phyloP scores from a whole-genome alignment of 2,888 invertebrate genomes.

The Slavum lentiscoides region DNA sequence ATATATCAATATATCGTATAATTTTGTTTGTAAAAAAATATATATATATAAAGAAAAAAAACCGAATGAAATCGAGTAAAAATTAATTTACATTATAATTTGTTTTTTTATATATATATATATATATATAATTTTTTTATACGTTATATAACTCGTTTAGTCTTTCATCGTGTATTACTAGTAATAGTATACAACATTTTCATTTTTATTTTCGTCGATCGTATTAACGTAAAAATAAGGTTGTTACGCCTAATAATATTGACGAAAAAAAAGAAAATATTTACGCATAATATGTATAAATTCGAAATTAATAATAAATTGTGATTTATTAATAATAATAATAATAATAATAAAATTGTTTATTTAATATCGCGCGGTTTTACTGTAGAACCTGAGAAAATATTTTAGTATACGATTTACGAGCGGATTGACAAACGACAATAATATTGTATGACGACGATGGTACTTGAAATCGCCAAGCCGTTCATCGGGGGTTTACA shows the following conservation, averaged over 20 bases:
- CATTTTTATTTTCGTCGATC: background rate
- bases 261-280: conserved; percentile 10
- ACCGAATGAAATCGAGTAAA: conserved; percentile 22
- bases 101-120: conserved; percentile 25
- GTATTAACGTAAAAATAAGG: background rate
- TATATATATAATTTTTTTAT: conserved; percentile 6
- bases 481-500: no score
- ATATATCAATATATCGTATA: conserved; percentile 12
- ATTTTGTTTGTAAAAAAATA: conserved; percentile 17
- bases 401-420: no score
- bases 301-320: conserved; percentile 42
- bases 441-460: no score
- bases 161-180: conserved; percentile 25
- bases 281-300: conserved; percentile 2
- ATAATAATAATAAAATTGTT: no score
- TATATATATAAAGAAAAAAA: background rate
- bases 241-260: conserved; percentile 21
- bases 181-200: background rate
- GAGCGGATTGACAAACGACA: no score
- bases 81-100: conserved; percentile 32
- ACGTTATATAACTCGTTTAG: conserved; percentile 14
- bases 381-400: no score
- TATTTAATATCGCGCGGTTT: no score
- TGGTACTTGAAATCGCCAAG: no score
- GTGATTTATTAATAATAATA: conserved; percentile 43